Evolutionary conservation across 2,113 vertebrate species (phyloP), one percentile per base, ranked within the genome.

Genomic region (Thoracochromis brauschi): DNA sequence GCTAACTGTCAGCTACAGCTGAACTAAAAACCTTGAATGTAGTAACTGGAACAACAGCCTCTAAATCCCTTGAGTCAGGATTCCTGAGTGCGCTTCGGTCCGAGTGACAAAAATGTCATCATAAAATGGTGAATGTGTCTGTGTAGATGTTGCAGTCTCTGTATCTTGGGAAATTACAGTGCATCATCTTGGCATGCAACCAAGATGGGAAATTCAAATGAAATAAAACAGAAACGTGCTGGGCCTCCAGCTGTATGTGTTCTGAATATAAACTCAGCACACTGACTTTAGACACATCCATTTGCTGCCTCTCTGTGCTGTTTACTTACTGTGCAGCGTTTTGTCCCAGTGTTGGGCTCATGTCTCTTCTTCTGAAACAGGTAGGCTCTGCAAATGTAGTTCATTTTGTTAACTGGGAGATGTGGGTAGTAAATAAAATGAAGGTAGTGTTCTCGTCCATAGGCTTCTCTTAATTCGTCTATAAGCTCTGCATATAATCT

Each of bases 321-420:
- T 65, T 8, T 65, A 38, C 60, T 38, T 65, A 38, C 33, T 21
- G 60, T 65, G 33, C 60, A 65, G 60, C 17, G 0, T 65, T 38
- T n/a, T 38, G 31, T 65, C 60, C 31, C 31, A n/a, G 60, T 65
- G 60, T 65, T 38, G 60, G 31, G 3, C 31, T 38, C 60, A 12
- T 65, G 60, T 65, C 60, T 12, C 10, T 38, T n/a, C 17, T 65
- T 65, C 60, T 65, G 0, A 63, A 0, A 63, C 58, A 63, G 17
- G 29, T 63, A 35, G 31, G 60, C 31, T n/a, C 60, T 35, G 31
- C 31, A 35, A n/a, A 33, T 65, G 60, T 65, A 65, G 31, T 65
- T 65, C 31, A 65, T n/a, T 38, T 65, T 38, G 33, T 38, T 65
- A 65, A 65, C 60, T 65, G 10, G 60, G 60, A 65, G 60, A 65